A percentile compares a stretch with the other conserved stretches of the same genome.
Conservation (phyloP, 2,888 invertebrate genomes). For the Pilophorus perplexus region DNA sequence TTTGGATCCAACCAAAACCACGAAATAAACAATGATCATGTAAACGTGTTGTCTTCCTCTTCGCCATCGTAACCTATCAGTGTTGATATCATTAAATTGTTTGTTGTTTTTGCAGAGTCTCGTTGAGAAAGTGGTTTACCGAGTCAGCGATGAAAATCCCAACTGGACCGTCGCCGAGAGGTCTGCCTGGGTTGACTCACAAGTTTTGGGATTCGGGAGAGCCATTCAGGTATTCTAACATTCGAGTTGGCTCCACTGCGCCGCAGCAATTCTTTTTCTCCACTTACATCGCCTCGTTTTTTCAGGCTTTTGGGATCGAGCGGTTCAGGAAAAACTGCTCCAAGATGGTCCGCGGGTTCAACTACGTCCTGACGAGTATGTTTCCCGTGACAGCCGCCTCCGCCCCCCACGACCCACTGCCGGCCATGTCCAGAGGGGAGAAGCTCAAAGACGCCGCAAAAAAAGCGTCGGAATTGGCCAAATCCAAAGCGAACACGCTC, state of each 20-base stretch:
- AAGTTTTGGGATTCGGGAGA: conserved; percentile 80
- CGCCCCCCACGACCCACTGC: conserved; percentile 46
- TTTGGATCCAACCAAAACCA: too few relatives aligned
- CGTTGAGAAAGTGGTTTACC: conserved; percentile 85
- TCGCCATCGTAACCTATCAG: too few relatives aligned
- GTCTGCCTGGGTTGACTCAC: conserved; percentile 86
- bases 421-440: conserved; percentile 52
- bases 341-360: conserved; percentile 82
- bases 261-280: too few relatives aligned
- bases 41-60: too few relatives aligned
- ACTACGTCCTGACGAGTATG: conserved; percentile 73
- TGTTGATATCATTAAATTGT: too few relatives aligned
- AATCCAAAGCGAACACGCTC: conserved; percentile 55
- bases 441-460: conserved; percentile 77
- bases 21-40: too few relatives aligned
- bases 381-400: conserved; percentile 56
- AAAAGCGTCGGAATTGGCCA: conserved; percentile 77
- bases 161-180: conserved; percentile 75
- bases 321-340: conserved; percentile 82
- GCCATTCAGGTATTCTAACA: too few relatives aligned
- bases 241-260: too few relatives aligned
- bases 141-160: conserved; percentile 65
- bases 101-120: conserved; percentile 64
- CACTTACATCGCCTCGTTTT: too few relatives aligned
- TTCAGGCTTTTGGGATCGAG: conserved; percentile 86